Conservation (phyloP, 2,113 vertebrate genomes). For the Etheostoma spectabile region DNA sequence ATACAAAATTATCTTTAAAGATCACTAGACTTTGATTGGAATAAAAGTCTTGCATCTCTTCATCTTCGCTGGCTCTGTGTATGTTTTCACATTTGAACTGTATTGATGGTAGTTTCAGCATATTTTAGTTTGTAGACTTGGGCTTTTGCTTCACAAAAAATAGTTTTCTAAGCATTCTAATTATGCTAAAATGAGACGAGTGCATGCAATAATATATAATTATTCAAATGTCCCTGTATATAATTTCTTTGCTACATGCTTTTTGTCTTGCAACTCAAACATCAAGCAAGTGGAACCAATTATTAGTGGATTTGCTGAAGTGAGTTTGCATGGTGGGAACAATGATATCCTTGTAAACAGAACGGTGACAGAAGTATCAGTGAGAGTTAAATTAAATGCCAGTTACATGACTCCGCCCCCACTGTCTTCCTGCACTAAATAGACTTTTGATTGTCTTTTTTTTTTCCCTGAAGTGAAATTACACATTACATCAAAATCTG, state of each 20-base stretch:
- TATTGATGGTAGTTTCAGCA: slow-evolving; percentile 21
- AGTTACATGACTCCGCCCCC: slow-evolving; percentile 8
- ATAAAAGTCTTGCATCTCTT: slow-evolving; percentile 70
- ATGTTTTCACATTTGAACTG: slow-evolving; percentile 9
- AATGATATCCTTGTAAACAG: slow-evolving; percentile 36
- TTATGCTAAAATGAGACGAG: slow-evolving; percentile 6
- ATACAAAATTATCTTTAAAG: slow-evolving; percentile 35
- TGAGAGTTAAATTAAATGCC: slow-evolving; percentile 39
- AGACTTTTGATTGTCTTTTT: slow-evolving; percentile 20
- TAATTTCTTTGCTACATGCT: slow-evolving; percentile 26
- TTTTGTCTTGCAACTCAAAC: slow-evolving; percentile 41
- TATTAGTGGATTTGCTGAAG: slow-evolving; percentile 32
- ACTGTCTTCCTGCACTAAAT: slow-evolving; percentile 11
- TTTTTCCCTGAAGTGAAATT: slow-evolving; percentile 20
- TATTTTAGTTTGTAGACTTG: neutral
- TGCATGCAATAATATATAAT: slow-evolving; percentile 30
- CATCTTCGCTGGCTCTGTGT: slow-evolving; percentile 15
- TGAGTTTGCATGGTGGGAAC: slow-evolving; percentile 9
- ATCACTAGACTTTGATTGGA: slow-evolving; percentile 60
- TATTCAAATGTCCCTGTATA: slow-evolving; percentile 10
- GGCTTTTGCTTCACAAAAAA: slow-evolving; percentile 10
- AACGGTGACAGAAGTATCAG: slow-evolving; percentile 13
- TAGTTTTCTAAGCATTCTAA: slow-evolving; percentile 30
- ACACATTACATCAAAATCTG: slow-evolving; percentile 8
- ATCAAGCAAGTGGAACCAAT: slow-evolving; percentile 40